phyloP scores from a whole-genome alignment of 1,140 invertebrate genomes.

The Choristoneura fumiferana region DNA sequence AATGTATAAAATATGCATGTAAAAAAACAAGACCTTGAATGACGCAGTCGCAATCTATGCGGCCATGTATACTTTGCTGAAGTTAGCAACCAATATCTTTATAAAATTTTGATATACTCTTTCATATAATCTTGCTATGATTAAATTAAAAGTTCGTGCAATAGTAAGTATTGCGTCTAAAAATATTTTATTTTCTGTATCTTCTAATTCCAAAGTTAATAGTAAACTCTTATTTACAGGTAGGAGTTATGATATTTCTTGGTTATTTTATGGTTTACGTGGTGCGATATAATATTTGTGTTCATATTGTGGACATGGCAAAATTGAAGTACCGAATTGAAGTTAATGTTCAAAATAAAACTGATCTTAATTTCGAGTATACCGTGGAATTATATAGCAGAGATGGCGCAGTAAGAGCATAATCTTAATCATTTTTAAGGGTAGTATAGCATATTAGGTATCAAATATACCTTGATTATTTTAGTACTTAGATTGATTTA shows the following conservation, averaged over 20 bases:
- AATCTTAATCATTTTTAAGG: no score
- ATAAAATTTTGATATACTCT: slow-evolving; percentile 17
- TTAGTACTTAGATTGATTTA: no score
- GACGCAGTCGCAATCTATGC: not conserved
- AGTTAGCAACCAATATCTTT: slow-evolving; percentile 8
- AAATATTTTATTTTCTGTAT: not conserved
- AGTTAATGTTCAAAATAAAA: no score
- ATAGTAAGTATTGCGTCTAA: slow-evolving; percentile 29
- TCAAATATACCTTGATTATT: no score
- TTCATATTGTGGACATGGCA: slow-evolving; percentile 68
- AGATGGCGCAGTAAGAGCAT: not conserved
- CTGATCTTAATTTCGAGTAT: slow-evolving; percentile 13
- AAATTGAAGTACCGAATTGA: slow-evolving; percentile 25
- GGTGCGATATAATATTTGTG: slow-evolving; percentile 64
- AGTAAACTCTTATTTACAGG: slow-evolving; percentile 36
- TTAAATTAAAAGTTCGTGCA: slow-evolving; percentile 37
- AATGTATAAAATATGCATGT: no score
- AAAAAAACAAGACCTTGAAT: no score
- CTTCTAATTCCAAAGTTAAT: not conserved
- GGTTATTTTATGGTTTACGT: slow-evolving; percentile 65
- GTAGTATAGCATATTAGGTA: no score
- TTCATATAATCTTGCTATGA: slow-evolving; percentile 29
- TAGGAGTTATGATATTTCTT: slow-evolving; percentile 68
- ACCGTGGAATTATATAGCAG: not conserved
- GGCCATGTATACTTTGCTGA: not conserved